Evolutionary conservation across 2,888 invertebrate species (phyloP), one percentile per base, ranked within the genome.

Genomic region (Lasius fuliginosus): DNA sequence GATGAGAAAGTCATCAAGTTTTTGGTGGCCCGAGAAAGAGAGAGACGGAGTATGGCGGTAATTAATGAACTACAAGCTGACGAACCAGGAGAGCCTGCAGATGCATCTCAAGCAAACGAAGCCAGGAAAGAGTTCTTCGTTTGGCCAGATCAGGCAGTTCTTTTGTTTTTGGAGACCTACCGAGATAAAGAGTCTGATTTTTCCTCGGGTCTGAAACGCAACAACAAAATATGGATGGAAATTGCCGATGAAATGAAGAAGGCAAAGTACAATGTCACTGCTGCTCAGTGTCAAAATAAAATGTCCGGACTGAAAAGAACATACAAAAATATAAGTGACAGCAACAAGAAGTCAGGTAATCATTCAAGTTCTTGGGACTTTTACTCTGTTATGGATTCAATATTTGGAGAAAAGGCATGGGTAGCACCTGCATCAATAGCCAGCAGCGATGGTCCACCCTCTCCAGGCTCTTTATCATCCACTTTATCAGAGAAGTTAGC

Each of bases 401-500:
- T 75, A 46, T 75, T 75, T 75, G 46, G 75, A 62, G 12, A 75
- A 62, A 75, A 64, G 1, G 15, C 75, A 23, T 75, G 62, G 49
- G 0, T 69, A 53, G n/a, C 1, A 33, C 3, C 69, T 69, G 33
- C 3, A 33, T 53, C 69, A 53, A 53, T 53, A 53, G 69, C 69
- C 12, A 53, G 33, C 12, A 69, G 53, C 27, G 53, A 33, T 69
- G 8, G 30, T 56, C 56, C 8, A 33, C 12, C 0, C 1, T 15
- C 4, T 15, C 9, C 36, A 40, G 23, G 15, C 23, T 56, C 71
- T 36, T 56, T 11, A 33, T 33, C n/a, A 36, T 71, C 36, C 5
- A 27, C 0, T 11, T 56, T 33, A 36, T 58, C 11, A 40, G 15
- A 71, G 8, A 56, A 30, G 4, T 68, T 23, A 23, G 1, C 23